Percentiles rank a stretch among this genome's conserved stretches.
Conservation (phyloP, 1,140 invertebrate species). For the Caenorhabditis inopinata region DNA sequence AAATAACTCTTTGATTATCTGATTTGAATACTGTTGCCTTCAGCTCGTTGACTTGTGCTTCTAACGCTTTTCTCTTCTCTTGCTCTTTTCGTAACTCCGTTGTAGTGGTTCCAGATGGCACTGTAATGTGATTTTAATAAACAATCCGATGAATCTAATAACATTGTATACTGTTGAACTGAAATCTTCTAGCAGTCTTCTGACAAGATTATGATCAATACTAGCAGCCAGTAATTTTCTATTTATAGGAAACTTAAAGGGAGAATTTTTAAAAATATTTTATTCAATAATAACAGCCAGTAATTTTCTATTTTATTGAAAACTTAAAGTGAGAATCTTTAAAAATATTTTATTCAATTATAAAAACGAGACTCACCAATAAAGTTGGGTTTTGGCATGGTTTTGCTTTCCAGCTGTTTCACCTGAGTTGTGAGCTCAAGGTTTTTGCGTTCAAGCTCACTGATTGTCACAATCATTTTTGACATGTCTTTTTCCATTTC, state of each 20-base stretch:
- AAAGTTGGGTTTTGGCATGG: slow-evolving; percentile 21
- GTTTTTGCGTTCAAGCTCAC: slow-evolving; percentile 54
- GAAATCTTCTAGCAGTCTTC: no score
- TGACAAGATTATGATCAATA: no score
- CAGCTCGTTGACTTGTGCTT: slow-evolving; percentile 56
- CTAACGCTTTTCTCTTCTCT: slow-evolving; percentile 54
- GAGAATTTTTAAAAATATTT: no score
- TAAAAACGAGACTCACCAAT: not conserved
- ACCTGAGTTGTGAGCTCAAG: slow-evolving; percentile 54
- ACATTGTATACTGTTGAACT: no score
- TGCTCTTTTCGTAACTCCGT: slow-evolving; percentile 58
- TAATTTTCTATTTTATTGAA: no score
- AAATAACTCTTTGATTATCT: slow-evolving; percentile 62
- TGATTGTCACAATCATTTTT: slow-evolving; percentile 51
- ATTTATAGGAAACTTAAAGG: no score
- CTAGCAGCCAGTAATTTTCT: no score
- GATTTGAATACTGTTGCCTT: slow-evolving; percentile 62
- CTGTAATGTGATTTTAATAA: not conserved
- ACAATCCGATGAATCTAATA: slow-evolving; percentile 39
- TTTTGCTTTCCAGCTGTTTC: slow-evolving; percentile 31
- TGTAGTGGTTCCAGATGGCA: slow-evolving; percentile 44
- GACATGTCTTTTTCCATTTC: slow-evolving; percentile 56
- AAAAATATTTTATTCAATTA: not conserved
- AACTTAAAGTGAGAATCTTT: not conserved
- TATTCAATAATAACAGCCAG: no score